These are phyloP conservation scores for Diadophis punctatus DNA, from an alignment of 2,113 vertebrate genomes.

Conservation along the genomic window DNA sequence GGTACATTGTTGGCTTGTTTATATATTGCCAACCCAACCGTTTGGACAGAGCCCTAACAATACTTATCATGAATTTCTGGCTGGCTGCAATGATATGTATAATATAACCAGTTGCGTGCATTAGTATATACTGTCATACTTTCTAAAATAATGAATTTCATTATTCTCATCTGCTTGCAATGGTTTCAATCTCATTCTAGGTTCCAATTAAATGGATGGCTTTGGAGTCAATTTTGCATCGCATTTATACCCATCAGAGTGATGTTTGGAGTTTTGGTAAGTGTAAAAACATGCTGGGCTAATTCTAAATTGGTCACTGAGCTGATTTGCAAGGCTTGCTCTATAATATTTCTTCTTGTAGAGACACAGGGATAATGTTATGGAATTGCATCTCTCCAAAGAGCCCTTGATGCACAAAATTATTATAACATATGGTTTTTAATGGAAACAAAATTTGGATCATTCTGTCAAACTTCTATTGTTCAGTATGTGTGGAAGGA, in stretches of 20 bases:
- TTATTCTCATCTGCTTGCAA: neutral
- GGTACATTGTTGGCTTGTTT: too few relatives aligned
- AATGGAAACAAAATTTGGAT: neutral
- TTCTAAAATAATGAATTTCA: neutral
- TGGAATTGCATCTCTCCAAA: neutral
- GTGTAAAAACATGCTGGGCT: conserved; percentile 39
- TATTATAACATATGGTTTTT: neutral
- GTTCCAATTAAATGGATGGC: conserved; percentile 99
- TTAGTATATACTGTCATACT: neutral
- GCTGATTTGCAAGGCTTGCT: neutral
- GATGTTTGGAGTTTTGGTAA: conserved; percentile 97
- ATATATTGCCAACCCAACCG: too few relatives aligned
- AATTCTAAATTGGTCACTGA: neutral
- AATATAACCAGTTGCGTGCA: neutral
- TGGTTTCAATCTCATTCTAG: conserved; percentile 58
- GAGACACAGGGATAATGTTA: neutral
- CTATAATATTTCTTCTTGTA: neutral
- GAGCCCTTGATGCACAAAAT: neutral
- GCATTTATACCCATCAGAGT: conserved; percentile 93
- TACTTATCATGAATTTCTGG: neutral
- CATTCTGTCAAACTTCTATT: neutral
- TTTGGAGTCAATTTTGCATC: conserved; percentile 90
- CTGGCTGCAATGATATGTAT: neutral
- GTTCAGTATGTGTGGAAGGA: neutral
- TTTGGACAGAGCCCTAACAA: too few relatives aligned